Conservation (phyloP, 2,113 vertebrate genomes). For the Apodemus sylvaticus region DNA sequence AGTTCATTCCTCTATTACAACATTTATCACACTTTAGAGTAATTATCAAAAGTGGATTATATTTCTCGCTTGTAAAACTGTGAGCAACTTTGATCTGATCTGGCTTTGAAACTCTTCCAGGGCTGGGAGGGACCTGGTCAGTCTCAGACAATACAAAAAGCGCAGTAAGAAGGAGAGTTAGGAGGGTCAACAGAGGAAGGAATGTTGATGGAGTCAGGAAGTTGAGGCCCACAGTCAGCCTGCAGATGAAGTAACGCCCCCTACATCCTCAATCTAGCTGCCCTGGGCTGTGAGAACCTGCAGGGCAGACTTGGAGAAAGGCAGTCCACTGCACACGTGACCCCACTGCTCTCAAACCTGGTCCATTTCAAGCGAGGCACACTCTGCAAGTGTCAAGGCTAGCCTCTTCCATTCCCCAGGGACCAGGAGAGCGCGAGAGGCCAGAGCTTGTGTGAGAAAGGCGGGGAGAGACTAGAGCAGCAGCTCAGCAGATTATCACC, state of each 20-base stretch:
- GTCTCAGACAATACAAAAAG: not conserved
- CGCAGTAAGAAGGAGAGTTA: not conserved
- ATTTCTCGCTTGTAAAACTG: not conserved
- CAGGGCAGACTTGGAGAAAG: not conserved
- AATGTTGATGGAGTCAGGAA: not conserved
- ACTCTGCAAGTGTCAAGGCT: not conserved
- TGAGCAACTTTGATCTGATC: conserved; percentile 36
- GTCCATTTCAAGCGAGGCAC: not conserved
- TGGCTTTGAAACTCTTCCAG: conserved; percentile 13
- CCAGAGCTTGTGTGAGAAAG: not conserved
- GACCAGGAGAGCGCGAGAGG: not conserved
- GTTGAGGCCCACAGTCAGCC: not conserved
- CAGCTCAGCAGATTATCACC: not conserved
- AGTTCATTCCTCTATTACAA: not conserved
- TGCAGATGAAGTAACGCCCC: fast-evolving
- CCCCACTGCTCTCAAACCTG: not conserved
- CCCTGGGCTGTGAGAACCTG: not conserved
- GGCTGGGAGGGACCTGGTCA: not conserved
- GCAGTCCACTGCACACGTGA: not conserved
- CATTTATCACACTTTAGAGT: not conserved
- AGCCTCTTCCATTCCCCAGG: not conserved
- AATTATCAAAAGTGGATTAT: not conserved
- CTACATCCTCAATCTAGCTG: not conserved
- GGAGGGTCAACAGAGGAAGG: not conserved
- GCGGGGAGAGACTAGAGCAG: not conserved